These are phyloP conservation scores for Yoshiicerus persimilis DNA, from an alignment of 1,140 invertebrate species.

Conservation along the genomic window DNA sequence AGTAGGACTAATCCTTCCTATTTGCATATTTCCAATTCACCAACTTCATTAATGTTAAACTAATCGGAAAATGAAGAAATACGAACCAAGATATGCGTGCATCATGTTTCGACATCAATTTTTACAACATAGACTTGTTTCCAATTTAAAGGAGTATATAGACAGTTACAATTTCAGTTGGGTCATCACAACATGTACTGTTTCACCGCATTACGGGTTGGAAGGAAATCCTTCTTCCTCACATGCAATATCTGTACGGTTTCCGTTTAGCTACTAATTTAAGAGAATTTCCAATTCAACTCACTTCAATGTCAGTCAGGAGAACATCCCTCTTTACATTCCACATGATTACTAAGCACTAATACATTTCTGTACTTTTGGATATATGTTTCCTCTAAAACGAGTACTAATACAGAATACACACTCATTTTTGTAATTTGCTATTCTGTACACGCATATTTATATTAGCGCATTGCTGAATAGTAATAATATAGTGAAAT, in stretches of 20 bases:
- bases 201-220: no score
- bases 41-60: conserved; percentile 42
- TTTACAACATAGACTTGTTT: background rate
- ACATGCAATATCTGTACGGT: background rate
- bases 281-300: background rate
- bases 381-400: no score
- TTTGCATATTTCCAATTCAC: conserved; percentile 40
- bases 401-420: no score
- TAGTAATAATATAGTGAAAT: background rate
- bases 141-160: no score
- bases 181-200: no score
- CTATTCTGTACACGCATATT: background rate
- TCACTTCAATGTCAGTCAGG: background rate
- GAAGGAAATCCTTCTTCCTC: no score
- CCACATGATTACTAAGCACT: background rate
- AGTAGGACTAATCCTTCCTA: conserved; percentile 27
- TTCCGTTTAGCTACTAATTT: background rate
- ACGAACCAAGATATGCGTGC: background rate
- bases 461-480: background rate
- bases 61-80: conserved; percentile 46
- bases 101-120: background rate
- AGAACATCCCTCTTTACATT: background rate
- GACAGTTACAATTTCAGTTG: no score
- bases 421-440: no score
- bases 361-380: background rate